Evolutionary conservation across 2,888 invertebrate species (phyloP).

Genomic region (Galerucella nymphaeae): DNA sequence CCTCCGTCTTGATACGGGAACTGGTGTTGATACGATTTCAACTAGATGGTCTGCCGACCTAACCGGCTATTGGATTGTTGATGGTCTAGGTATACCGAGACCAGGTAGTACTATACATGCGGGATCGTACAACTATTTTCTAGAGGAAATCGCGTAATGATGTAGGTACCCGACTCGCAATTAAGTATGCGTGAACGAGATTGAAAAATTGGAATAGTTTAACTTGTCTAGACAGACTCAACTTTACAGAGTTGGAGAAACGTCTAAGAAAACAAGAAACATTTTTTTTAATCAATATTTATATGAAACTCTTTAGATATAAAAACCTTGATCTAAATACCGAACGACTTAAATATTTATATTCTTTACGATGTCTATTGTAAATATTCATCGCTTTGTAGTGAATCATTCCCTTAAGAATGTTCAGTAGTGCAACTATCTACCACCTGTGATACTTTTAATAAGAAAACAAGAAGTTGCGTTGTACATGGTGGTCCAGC

Average conservation of each 20-base stretch:
- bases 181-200: neutral
- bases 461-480: too few relatives aligned
- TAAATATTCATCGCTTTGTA: too few relatives aligned
- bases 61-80: neutral
- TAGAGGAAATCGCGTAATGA: neutral
- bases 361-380: too few relatives aligned
- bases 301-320: too few relatives aligned
- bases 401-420: too few relatives aligned
- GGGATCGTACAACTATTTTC: slow-evolving; percentile 6
- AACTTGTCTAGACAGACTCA: neutral
- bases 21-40: slow-evolving; percentile 1
- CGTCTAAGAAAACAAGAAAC: too few relatives aligned
- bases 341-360: too few relatives aligned
- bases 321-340: too few relatives aligned
- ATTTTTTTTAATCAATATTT: too few relatives aligned
- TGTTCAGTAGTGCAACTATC: too few relatives aligned
- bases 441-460: too few relatives aligned
- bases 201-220: neutral
- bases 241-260: neutral
- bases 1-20: slow-evolving; percentile 20
- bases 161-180: neutral
- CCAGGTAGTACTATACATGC: neutral
- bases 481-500: too few relatives aligned
- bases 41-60: neutral
- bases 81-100: neutral